These are phyloP conservation scores for Morinoia aosen DNA, from an alignment of 2,888 invertebrate species.

Conservation along the genomic window DNA sequence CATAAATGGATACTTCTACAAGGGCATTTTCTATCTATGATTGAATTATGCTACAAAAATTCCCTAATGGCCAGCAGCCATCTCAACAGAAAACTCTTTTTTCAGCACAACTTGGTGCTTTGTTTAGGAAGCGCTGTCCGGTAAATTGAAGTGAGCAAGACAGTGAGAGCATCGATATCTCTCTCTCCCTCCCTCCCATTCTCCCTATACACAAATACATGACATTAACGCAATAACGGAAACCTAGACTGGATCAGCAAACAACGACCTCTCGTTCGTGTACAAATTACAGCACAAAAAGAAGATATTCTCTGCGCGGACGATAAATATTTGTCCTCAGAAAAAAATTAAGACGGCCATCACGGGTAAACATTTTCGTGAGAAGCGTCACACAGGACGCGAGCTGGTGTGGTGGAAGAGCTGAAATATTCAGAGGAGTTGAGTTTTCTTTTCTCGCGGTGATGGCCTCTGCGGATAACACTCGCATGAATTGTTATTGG, in stretches of 20 bases:
- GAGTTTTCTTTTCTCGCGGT: too few relatives aligned
- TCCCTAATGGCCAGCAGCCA: background rate
- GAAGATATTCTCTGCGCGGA: background rate
- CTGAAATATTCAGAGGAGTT: background rate
- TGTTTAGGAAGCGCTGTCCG: background rate
- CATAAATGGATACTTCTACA: too few relatives aligned
- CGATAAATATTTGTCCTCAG: background rate
- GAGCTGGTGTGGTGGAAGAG: background rate
- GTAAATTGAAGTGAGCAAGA: background rate
- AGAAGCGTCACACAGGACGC: background rate
- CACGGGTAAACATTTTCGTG: background rate
- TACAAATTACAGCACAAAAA: background rate
- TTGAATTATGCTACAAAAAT: too few relatives aligned
- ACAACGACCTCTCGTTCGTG: background rate
- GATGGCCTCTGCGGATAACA: too few relatives aligned
- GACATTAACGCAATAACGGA: background rate
- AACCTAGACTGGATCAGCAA: background rate
- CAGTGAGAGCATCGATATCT: background rate
- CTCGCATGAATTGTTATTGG: too few relatives aligned
- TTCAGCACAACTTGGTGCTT: background rate
- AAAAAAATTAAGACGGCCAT: background rate
- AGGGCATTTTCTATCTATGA: too few relatives aligned
- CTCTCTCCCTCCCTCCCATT: background rate
- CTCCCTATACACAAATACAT: background rate
- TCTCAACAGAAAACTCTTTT: background rate